Percentiles rank a stretch among this genome's conserved stretches.
phyloP scores from a whole-genome alignment of 2,797 vertebrate species.

The Sebastes minor region DNA sequence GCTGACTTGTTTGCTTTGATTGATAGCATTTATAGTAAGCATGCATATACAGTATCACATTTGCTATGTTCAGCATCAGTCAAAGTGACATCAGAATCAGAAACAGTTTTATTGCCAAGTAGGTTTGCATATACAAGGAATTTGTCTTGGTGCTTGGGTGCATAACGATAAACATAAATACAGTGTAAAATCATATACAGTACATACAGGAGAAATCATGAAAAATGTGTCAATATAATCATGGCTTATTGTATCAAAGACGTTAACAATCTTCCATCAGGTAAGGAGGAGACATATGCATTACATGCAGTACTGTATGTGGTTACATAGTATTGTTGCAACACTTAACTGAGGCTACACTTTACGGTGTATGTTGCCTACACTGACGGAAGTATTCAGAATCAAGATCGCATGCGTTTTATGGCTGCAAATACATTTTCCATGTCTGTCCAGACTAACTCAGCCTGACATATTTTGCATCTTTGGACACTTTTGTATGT shows the following conservation, averaged over 20 bases:
- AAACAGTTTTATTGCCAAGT: background rate
- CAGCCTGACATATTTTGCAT: background rate
- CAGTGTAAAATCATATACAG: background rate
- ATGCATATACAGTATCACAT: background rate
- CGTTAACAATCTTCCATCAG: background rate
- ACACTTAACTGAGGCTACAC: background rate
- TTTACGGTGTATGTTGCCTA: background rate
- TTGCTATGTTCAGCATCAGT: background rate
- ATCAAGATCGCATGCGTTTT: background rate
- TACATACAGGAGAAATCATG: background rate
- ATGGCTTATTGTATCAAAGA: background rate
- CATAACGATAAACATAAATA: background rate
- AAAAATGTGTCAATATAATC: background rate
- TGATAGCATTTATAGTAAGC: background rate
- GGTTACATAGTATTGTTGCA: background rate
- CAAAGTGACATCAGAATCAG: background rate
- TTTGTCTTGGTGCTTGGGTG: no score
- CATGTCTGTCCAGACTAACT: background rate
- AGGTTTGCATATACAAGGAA: background rate
- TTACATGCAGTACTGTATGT: background rate
- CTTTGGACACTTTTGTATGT: background rate
- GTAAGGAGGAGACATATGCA: background rate
- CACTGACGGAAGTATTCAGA: background rate
- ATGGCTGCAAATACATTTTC: background rate
- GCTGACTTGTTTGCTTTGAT: constrained; percentile 12